Evolutionary conservation across 2,113 vertebrate species (phyloP).

Genomic region (Noturus placidus): DNA sequence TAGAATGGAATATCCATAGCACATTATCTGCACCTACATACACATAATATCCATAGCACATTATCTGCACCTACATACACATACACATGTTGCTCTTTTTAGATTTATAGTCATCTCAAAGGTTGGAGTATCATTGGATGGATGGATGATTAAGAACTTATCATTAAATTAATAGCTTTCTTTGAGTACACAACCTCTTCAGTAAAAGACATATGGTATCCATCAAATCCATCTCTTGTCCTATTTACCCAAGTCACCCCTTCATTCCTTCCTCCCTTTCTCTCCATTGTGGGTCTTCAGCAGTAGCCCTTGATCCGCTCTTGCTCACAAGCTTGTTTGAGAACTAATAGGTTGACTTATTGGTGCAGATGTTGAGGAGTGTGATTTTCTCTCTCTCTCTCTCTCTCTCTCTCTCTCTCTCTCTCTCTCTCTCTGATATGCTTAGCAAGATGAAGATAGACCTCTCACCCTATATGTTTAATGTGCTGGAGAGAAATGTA

Average conservation of each 20-base stretch:
- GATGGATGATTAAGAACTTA: conserved; percentile 7
- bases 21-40: neutral
- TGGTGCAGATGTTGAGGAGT: conserved; percentile 66
- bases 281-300: conserved; percentile 16
- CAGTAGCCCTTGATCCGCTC: neutral
- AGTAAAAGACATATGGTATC: conserved; percentile 42
- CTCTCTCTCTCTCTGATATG: conserved; percentile 51
- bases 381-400: conserved; percentile 3
- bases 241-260: conserved; percentile 46
- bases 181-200: conserved; percentile 16
- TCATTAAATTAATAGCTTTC: neutral
- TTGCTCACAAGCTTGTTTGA: conserved; percentile 29
- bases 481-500: conserved; percentile 64
- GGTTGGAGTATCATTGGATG: neutral
- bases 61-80: neutral
- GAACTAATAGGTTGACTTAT: conserved; percentile 28
- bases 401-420: neutral
- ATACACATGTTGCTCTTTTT: neutral
- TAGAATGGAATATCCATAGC: neutral
- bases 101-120: neutral
- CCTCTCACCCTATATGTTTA: conserved; percentile 64
- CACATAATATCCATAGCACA: neutral
- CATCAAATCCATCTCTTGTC: conserved; percentile 31
- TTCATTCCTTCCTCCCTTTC: conserved; percentile 43
- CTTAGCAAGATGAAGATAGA: conserved; percentile 58